phyloP scores from a whole-genome alignment of 2,888 invertebrate genomes.

The Calliphora vomitoria region DNA sequence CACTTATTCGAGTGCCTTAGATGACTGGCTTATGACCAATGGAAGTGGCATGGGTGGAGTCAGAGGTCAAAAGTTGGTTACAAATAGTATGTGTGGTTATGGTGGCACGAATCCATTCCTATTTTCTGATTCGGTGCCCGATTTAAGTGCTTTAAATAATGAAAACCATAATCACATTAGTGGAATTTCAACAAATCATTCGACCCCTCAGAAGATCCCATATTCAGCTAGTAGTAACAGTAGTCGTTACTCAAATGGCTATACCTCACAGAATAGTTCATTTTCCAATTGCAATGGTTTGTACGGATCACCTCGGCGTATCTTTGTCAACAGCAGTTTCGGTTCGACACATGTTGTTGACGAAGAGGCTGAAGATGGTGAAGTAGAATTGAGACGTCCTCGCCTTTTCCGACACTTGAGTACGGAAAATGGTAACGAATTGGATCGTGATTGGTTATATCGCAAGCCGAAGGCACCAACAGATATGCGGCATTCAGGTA shows the following conservation, averaged over 20 bases:
- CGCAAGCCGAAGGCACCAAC: conserved; percentile 84
- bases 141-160: conserved; percentile 83
- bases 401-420: conserved; percentile 78
- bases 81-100: conserved; percentile 81
- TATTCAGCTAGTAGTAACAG: conserved; percentile 80
- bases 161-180: conserved; percentile 83
- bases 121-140: conserved; percentile 84
- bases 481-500: conserved; percentile 84
- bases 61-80: conserved; percentile 84
- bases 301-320: conserved; percentile 83
- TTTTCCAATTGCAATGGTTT: conserved; percentile 80
- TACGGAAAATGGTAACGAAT: conserved; percentile 83
- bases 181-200: conserved; percentile 84
- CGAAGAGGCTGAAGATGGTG: conserved; percentile 83
- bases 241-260: conserved; percentile 83
- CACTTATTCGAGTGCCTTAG: conserved; percentile 86
- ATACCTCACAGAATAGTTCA: conserved; percentile 82
- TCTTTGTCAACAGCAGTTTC: conserved; percentile 83
- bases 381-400: conserved; percentile 83
- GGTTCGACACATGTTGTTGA: conserved; percentile 83
- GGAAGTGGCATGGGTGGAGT: conserved; percentile 84
- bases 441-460: conserved; percentile 84
- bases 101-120: conserved; percentile 83
- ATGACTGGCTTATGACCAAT: conserved; percentile 86
- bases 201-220: conserved; percentile 84